These are phyloP conservation scores for Nasonia vitripennis DNA, from an alignment of 1,140 invertebrate genomes.

Conservation along the genomic window DNA sequence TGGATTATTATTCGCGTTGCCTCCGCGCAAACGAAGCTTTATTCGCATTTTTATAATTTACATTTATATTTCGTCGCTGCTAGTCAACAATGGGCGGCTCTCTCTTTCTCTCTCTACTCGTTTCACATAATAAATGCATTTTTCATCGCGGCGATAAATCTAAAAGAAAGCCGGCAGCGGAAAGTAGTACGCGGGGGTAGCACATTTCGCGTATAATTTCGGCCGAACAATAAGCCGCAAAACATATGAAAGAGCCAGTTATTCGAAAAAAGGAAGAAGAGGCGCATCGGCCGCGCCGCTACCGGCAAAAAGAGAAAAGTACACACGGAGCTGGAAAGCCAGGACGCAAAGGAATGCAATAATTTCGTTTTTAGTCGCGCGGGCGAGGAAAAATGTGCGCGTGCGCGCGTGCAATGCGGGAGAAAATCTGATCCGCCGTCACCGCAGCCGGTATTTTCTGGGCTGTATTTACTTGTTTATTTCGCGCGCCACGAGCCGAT, in stretches of 20 bases:
- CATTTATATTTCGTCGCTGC: conserved; percentile 44
- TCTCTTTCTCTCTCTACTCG: not conserved
- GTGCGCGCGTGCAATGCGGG: conserved; percentile 5
- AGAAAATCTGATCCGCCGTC: conserved; percentile 40
- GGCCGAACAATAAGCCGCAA: conserved; percentile 47
- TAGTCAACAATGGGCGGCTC: conserved; percentile 25
- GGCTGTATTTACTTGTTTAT: conserved; percentile 49
- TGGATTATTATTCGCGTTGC: not conserved
- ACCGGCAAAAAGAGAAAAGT: not conserved
- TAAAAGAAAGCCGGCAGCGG: not conserved
- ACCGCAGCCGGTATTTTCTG: conserved; percentile 5
- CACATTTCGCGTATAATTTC: conserved; percentile 47
- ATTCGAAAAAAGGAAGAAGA: conserved; percentile 4
- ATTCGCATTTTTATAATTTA: conserved; percentile 37
- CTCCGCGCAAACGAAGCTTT: not conserved
- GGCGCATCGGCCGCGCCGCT: not conserved
- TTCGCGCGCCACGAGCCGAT: conserved; percentile 7
- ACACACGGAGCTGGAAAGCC: not conserved
- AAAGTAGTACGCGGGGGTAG: not conserved
- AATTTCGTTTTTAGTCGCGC: conserved; percentile 40
- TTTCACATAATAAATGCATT: conserved; percentile 47
- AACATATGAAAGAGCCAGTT: conserved; percentile 42
- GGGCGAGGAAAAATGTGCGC: conserved; percentile 20
- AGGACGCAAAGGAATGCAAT: conserved; percentile 48
- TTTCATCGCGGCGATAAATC: conserved; percentile 46